Evolutionary conservation across 1,140 invertebrate species (phyloP), one percentile per base, ranked within the genome.

Genomic region (Nylanderia fulva): DNA sequence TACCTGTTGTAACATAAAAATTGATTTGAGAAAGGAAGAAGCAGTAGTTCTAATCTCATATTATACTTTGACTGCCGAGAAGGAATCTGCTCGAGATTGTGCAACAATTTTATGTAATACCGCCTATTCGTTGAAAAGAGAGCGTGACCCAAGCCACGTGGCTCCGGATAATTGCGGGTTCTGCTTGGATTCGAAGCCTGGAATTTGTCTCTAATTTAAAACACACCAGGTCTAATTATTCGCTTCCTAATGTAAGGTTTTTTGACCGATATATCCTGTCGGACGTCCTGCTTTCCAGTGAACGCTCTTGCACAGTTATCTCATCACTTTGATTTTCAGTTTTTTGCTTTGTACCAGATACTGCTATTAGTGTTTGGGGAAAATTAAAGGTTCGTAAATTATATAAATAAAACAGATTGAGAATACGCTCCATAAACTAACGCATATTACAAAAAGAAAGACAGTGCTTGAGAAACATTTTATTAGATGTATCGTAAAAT

Each of bases 201-300:
- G 45, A 69, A 48, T 66, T 36, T 71, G 15, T 52, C 64, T 66
- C 36, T 84, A 86, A 77, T 84, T 86, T 82, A 27, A 27, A 29
- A 33, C n/a, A 27, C 27, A 56, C 42, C 24, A 13, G 39, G n/a
- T 21, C 15, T 36, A 36, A 76, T 56, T 45, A 18, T 77, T 76
- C 33, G 11, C 13, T 79, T 24, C 27, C 27, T 85, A 85, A 85
- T 86, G n/a, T 48, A 39, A 63, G 72, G 64, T 64, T 76, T 27
- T 15, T 76, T n/a, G 39, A n/a, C 11, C 60, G 15, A 58, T n/a
- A n/a, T n/a, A n/a, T 66, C 39, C 24, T 63, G 60, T 3, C 27
- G 6, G 21, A 0, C 39, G 7, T 0, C 5, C 18, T 42, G 29
- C 27, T 63, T 71, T 84, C 74, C 74, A 72, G 11, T 56, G 6